Conservation (phyloP, 2,113 vertebrate genomes). For the Numenius arquata region DNA sequence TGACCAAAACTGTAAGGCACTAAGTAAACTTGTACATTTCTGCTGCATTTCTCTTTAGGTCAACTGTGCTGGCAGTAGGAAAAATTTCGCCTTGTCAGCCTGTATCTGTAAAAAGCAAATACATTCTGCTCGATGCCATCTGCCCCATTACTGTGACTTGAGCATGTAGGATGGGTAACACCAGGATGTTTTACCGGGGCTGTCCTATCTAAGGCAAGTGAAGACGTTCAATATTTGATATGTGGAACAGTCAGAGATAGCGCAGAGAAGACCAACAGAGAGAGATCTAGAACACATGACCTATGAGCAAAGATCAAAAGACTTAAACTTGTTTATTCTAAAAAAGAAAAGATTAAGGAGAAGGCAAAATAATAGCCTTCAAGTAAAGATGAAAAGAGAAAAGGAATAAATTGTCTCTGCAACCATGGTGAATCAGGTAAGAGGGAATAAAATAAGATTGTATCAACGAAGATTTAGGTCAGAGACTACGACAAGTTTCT, state of each 20-base stretch:
- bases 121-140: background rate
- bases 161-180: background rate
- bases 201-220: background rate
- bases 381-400: background rate
- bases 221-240: background rate
- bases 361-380: background rate
- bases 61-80: background rate
- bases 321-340: background rate
- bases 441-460: background rate
- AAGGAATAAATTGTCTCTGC: background rate
- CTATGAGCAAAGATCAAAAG: background rate
- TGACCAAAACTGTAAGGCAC: background rate
- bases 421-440: background rate
- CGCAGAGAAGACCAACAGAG: background rate
- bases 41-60: background rate
- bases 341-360: background rate
- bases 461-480: background rate
- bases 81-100: background rate
- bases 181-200: background rate
- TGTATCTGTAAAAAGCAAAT: background rate
- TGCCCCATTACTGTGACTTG: background rate
- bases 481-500: background rate
- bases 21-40: background rate
- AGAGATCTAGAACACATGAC: background rate
- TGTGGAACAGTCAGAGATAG: background rate